phyloP scores from a whole-genome alignment of 2,113 vertebrate genomes.

The Chaenogobius annularis region DNA sequence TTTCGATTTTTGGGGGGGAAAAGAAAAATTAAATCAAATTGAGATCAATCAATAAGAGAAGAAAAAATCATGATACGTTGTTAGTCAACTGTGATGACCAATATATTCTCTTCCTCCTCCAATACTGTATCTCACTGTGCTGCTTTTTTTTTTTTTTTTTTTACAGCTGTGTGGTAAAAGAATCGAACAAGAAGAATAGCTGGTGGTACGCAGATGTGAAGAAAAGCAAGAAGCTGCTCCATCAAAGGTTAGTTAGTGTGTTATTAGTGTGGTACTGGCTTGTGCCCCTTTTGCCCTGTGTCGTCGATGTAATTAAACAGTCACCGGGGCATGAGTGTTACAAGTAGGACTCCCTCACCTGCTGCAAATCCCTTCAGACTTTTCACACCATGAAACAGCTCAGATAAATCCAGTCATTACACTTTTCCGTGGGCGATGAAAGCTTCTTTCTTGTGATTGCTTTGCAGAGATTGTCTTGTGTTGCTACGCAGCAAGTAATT shows the following conservation, averaged over 20 bases:
- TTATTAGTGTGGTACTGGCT: slow-evolving; percentile 1
- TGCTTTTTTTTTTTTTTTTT: slow-evolving; percentile 5
- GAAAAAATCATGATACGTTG: no score
- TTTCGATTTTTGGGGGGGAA: no score
- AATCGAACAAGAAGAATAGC: slow-evolving; percentile 90
- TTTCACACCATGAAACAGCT: slow-evolving; percentile 13
- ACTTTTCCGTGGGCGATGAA: slow-evolving; percentile 40
- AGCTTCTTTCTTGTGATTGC: neutral
- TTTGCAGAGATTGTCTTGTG: neutral
- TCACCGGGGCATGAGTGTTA: slow-evolving; percentile 2
- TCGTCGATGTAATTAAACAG: neutral
- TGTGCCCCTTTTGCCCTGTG: neutral
- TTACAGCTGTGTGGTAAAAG: slow-evolving; percentile 83
- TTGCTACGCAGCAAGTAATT: neutral
- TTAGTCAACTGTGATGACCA: neutral
- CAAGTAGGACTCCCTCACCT: slow-evolving; percentile 6
- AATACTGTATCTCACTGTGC: neutral
- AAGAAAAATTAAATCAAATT: no score
- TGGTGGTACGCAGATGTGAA: slow-evolving; percentile 99
- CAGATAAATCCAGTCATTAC: slow-evolving; percentile 32
- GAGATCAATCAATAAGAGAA: no score
- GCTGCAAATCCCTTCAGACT: slow-evolving; percentile 15
- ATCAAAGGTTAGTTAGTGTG: slow-evolving; percentile 84
- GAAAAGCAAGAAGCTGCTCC: slow-evolving; percentile 97
- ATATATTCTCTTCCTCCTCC: neutral